Evolutionary conservation across 2,113 vertebrate species (phyloP), one percentile per base, ranked within the genome.

Genomic region (Mustela nigripes): DNA sequence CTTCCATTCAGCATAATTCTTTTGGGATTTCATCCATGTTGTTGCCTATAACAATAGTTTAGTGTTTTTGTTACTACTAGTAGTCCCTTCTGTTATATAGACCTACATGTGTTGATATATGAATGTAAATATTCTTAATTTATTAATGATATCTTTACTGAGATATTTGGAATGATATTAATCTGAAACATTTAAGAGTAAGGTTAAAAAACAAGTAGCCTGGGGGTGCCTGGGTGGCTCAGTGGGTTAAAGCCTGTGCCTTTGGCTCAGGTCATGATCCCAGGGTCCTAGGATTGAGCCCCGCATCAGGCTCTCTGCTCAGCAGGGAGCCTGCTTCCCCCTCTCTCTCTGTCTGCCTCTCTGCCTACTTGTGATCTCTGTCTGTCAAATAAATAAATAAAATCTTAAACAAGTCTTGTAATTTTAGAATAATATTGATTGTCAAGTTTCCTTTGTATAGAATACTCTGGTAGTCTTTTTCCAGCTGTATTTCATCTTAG

Each of bases 131-230:
- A 85, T 50, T 94, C 53, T 87, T 80, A 80, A 62, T 78, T 92
- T 83, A 93, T 85, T 71, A 36, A 19, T 12, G 16, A 22, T 84
- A n/a, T 62, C 42, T 80, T 94, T 71, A 63, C 6, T 83, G 85
- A 91, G 45, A 48, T 91, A 56, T 28, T 86, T 26, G n/a, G 42
- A 69, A 81, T n/a, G 26, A 56, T 63, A 73, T 45, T 71, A 80
- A 80, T 24, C 36, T 78, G 33, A 39, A 86, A 78, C 12, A 33
- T 81, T 94, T 80, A 91, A 91, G n/a, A 81, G n/a, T 80, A 91
- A 86, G 31, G 18, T 56, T 85, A 83, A 69, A 92, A 93, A 62
- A 76, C n/a, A 84, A 62, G 26, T 78, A 84, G 36, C 0, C 33
- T 80, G 2, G 42, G 42, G 42, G 42, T 42, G 42, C 42, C 42